Base-by-base conservation (phyloP, 2,888 invertebrate genomes). In the Eledona agricola region DNA sequence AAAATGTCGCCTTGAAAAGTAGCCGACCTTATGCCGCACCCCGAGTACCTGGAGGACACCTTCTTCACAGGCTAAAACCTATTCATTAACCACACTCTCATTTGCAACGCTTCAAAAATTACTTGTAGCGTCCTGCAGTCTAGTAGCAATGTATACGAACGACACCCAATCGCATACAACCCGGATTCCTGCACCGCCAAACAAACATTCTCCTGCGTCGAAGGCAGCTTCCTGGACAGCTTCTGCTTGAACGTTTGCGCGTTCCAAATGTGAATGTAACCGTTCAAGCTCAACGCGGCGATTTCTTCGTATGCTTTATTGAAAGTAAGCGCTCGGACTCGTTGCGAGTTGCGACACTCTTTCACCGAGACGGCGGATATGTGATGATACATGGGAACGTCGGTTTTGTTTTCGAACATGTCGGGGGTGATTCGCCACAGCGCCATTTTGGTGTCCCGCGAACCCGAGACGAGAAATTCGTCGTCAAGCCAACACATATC, bases 401-500 rank as follows among this genome's bases (percentile, higher is more conserved):
- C 80, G 20, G 78, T 75, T 37, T 77, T 78, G 50, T 73, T 74
- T 34, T 74, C 73, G 7, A 74, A 49, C 60, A 77, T 62, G 55
- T 75, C 73, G 0, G 75, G 70, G 2, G 74, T 89, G 38, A 95
- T 87, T 53, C 88, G 83, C 96, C 96, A 97, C 51, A 96, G 78
- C 11, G 93, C 92, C 79, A 96, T 83, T 72, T 88, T 89, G 2
- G 93, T 92, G 77, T 96, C 96, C 42, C 95, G 85, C 0, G 95
- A 94, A 5, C 96, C 96, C 3, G 95, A 93, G 49, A 96, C 94
- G 45, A 96, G 78, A 79, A 93, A 95, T 77, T 96, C 90, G 77
- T 97, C 96, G 76, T 97, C 96, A 55, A 97, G 77, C 96, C 96
- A 97, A 59, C 91, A 91, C 85, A 95, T 87, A 72, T 96, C 96